Evolutionary conservation across 2,888 invertebrate genomes (phyloP).

Genomic region (Leptarthrus brevirostris): DNA sequence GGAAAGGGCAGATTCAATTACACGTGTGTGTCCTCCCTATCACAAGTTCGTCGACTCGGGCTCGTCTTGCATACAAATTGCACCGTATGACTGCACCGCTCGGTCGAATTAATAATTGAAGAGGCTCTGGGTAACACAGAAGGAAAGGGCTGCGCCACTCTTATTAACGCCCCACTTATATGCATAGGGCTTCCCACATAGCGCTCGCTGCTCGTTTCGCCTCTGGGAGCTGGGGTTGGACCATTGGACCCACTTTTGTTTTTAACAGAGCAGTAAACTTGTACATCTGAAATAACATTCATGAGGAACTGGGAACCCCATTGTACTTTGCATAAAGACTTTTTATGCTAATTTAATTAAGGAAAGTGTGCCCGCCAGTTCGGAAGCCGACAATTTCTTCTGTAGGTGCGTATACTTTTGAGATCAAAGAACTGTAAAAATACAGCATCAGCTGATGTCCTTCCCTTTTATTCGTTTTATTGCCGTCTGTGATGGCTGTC

Average conservation of each 20-base stretch:
- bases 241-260: background rate
- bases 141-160: constrained; percentile 30
- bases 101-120: constrained; percentile 27
- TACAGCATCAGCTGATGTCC: background rate
- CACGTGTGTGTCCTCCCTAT: constrained; percentile 15
- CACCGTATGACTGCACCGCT: constrained; percentile 7
- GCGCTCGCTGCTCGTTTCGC: background rate
- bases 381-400: background rate
- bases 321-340: constrained; percentile 31
- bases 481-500: background rate
- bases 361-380: constrained; percentile 8
- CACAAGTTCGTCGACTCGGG: background rate
- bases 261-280: background rate
- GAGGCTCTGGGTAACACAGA: background rate
- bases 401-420: background rate
- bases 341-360: constrained; percentile 47
- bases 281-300: background rate
- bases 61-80: constrained; percentile 23
- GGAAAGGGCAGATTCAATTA: constrained; percentile 36
- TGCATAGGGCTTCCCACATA: background rate
- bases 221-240: background rate
- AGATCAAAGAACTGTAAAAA: constrained; percentile 7
- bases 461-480: constrained; percentile 3
- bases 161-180: constrained; percentile 37
- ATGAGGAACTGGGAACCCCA: background rate